Percentiles rank a stretch among this genome's conserved stretches.
phyloP scores from a whole-genome alignment of 1,140 invertebrate species.

The Drosophila sucinea region DNA sequence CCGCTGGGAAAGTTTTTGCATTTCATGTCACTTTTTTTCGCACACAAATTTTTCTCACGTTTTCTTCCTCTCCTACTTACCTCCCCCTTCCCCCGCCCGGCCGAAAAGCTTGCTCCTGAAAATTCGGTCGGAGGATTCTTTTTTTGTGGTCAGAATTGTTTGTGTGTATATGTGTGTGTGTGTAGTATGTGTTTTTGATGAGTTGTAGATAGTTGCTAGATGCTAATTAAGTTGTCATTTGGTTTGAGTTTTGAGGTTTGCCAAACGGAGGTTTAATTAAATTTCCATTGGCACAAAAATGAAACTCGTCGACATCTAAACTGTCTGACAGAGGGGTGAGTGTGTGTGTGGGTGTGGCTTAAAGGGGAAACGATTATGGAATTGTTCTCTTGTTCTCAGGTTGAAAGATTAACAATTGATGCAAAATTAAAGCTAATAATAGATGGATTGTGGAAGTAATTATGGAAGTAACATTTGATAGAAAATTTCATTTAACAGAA shows the following conservation, averaged over 20 bases:
- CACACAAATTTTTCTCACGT: constrained; percentile 20
- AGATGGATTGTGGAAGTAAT: no score
- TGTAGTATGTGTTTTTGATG: constrained; percentile 16
- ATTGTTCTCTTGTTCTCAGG: no score
- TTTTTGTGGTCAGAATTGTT: not conserved
- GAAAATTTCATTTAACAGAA: no score
- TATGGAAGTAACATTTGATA: no score
- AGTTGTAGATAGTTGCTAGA: constrained; percentile 14
- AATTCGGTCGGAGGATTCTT: not conserved
- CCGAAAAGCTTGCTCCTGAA: not conserved
- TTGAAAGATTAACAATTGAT: no score
- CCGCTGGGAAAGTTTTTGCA: constrained; percentile 26
- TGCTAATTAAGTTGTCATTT: constrained; percentile 22
- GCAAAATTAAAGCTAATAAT: no score
- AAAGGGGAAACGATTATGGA: no score
- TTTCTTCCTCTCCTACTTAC: not conserved
- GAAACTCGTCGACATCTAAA: not conserved
- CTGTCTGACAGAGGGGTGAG: no score
- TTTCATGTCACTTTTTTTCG: constrained; percentile 30
- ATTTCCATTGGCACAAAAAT: not conserved
- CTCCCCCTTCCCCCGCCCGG: no score
- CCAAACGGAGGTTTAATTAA: not conserved
- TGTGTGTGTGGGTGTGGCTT: no score
- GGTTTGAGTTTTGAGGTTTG: constrained; percentile 12
- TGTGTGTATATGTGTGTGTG: no score